A percentile compares a stretch with the other conserved stretches of the same genome.
Evolutionary conservation across 2,113 vertebrate species (phyloP).

Genomic region (Shinisaurus crocodilurus): DNA sequence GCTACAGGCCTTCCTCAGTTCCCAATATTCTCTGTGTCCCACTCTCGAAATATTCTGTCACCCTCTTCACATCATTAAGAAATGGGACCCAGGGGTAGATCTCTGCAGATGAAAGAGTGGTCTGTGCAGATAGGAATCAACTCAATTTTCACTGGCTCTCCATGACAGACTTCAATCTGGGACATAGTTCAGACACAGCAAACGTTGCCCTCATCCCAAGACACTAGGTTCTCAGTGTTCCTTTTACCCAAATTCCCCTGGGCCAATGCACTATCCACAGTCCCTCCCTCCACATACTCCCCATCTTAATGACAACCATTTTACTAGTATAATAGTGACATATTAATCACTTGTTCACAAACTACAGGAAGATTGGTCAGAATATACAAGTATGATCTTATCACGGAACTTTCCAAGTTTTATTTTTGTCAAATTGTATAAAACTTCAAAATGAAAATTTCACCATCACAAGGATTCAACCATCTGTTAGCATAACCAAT

Average conservation of each 20-base stretch:
- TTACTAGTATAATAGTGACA: neutral
- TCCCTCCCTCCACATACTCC: neutral
- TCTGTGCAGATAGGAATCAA: neutral
- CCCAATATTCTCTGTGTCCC: neutral
- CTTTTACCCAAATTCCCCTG: neutral
- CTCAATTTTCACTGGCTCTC: neutral
- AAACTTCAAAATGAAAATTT: constrained; percentile 59
- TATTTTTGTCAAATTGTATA: constrained; percentile 63
- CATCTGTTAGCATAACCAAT: constrained; percentile 91
- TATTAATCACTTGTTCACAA: neutral
- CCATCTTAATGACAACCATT: neutral
- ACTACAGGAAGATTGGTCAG: neutral
- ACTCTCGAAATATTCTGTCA: neutral
- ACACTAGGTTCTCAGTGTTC: neutral
- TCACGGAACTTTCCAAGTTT: constrained; percentile 45
- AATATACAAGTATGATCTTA: constrained; percentile 5
- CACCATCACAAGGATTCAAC: constrained; percentile 71
- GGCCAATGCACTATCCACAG: neutral
- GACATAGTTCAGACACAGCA: neutral
- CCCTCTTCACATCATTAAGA: neutral
- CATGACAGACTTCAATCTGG: neutral
- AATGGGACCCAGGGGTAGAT: neutral
- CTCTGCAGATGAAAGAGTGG: neutral
- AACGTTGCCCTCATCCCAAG: neutral
- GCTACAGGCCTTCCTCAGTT: neutral